Evolutionary conservation across 35 echinoderm and acorn worm genomes (phyloP).

Genomic region (Heliocidaris erythrogramma): DNA sequence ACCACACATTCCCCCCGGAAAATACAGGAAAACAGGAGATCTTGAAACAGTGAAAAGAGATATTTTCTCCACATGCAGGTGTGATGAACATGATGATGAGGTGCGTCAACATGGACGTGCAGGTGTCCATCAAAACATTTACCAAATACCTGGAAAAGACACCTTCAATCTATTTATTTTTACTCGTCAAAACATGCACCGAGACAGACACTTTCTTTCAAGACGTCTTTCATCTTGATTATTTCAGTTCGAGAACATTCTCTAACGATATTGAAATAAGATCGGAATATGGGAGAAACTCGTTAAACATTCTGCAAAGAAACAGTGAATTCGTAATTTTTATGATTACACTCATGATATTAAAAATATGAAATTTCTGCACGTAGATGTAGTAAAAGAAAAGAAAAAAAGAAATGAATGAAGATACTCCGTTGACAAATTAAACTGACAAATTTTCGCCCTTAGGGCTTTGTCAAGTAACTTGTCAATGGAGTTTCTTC

Average conservation of each 20-base stretch:
- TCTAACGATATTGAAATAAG: neutral
- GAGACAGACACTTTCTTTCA: neutral
- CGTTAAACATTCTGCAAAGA: too few relatives aligned
- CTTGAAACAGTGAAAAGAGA: neutral
- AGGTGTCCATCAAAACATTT: slow-evolving; percentile 2
- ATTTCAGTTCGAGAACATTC: neutral
- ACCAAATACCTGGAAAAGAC: neutral
- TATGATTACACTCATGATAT: too few relatives aligned
- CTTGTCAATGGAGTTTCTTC: too few relatives aligned
- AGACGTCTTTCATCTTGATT: neutral
- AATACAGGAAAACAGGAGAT: neutral
- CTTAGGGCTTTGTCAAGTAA: too few relatives aligned
- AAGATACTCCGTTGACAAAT: too few relatives aligned
- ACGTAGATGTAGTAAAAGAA: too few relatives aligned
- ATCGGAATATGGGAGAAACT: too few relatives aligned
- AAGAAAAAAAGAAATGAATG: too few relatives aligned
- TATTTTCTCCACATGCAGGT: neutral
- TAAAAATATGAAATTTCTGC: too few relatives aligned
- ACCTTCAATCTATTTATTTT: neutral
- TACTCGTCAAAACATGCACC: neutral
- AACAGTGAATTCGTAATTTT: too few relatives aligned
- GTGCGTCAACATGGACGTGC: neutral
- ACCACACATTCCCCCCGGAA: neutral
- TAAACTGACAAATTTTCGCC: too few relatives aligned
- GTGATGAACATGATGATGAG: neutral